phyloP scores from a whole-genome alignment of 2,113 vertebrate species.

The Melanostigma gelatinosum region DNA sequence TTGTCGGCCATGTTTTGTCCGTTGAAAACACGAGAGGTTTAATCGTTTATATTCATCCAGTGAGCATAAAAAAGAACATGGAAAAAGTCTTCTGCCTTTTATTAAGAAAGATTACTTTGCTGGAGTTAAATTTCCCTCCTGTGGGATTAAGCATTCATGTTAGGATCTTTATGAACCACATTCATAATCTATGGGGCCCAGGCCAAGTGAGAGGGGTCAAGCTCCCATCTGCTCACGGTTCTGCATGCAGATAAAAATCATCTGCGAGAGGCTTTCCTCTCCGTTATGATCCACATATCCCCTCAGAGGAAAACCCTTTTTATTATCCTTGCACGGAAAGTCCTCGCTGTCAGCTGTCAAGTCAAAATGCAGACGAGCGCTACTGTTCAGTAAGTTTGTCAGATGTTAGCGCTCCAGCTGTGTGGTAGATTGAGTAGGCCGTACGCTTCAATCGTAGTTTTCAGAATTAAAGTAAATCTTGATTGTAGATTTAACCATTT shows the following conservation, averaged over 20 bases:
- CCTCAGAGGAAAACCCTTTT: conserved; percentile 20
- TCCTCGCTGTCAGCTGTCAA: conserved; percentile 22
- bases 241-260: conserved; percentile 34
- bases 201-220: conserved; percentile 27
- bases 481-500: neutral
- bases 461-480: neutral
- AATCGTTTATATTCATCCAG: conserved; percentile 2
- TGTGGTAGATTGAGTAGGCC: neutral
- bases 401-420: neutral
- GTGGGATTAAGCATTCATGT: conserved; percentile 45
- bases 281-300: conserved; percentile 39
- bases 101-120: neutral
- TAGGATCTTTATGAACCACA: conserved; percentile 57
- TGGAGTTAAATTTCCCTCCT: neutral
- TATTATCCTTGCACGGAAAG: conserved; percentile 35
- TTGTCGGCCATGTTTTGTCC: conserved; percentile 3
- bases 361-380: neutral
- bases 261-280: conserved; percentile 33
- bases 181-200: conserved; percentile 51
- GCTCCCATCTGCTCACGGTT: conserved; percentile 52
- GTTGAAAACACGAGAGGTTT: neutral
- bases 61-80: neutral
- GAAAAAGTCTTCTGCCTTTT: neutral
- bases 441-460: neutral
- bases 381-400: neutral